phyloP scores from a whole-genome alignment of 2,797 vertebrate genomes.

The Mastacembelus armatus region DNA sequence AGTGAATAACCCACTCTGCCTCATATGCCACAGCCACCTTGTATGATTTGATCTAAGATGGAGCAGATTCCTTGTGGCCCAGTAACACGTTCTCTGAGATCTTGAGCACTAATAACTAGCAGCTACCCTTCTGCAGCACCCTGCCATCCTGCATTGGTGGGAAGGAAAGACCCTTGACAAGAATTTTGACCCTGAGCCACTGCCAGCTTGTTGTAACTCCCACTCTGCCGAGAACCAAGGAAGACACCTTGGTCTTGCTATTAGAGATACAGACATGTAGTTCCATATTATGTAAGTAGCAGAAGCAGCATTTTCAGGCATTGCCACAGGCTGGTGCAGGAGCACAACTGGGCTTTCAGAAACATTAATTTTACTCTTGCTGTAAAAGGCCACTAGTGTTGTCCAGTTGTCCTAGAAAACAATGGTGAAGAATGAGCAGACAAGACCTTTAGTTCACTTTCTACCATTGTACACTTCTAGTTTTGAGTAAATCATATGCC shows the following conservation, averaged over 20 bases:
- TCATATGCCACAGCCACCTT: not conserved
- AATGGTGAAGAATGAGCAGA: not conserved
- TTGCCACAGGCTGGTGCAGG: not conserved
- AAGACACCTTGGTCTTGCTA: not conserved
- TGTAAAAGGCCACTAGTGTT: not conserved
- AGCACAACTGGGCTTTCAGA: not conserved
- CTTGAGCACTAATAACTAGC: constrained; percentile 23
- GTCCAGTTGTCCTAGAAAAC: not conserved
- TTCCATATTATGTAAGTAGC: too few species aligned
- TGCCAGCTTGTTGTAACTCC: constrained; percentile 18
- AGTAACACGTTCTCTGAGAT: constrained; percentile 23
- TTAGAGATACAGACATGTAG: too few species aligned
- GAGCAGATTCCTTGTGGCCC: constrained; percentile 6
- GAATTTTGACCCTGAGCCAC: constrained; percentile 12
- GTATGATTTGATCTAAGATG: constrained; percentile 3
- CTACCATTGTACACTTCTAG: not conserved
- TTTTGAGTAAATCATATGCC: constrained; percentile 5
- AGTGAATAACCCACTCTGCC: not conserved
- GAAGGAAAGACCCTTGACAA: constrained; percentile 29
- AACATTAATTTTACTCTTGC: not conserved
- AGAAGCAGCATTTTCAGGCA: constrained; percentile 6
- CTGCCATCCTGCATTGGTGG: constrained; percentile 15
- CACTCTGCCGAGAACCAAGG: not conserved
- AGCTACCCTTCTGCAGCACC: not conserved
- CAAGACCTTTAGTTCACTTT: not conserved